Conservation (phyloP, 1,140 invertebrate genomes). For the Drosophila ironensis region DNA sequence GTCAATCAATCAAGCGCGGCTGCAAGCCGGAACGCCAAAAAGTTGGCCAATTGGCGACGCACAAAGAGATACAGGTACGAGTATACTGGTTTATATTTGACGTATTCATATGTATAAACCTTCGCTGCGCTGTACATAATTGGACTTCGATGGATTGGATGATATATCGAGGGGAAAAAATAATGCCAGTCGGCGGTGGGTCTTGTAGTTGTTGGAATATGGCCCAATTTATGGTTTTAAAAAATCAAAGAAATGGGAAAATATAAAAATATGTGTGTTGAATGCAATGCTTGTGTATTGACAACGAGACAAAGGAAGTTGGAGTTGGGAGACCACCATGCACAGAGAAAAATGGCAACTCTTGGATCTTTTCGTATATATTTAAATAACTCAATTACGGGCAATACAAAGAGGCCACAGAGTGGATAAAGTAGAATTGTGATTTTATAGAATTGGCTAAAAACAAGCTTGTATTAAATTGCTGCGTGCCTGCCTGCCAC, state of each 20-base stretch:
- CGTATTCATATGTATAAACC: slow-evolving; percentile 17
- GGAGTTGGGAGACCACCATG: slow-evolving; percentile 23
- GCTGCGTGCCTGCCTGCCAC: too few relatives aligned
- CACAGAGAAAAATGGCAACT: too few relatives aligned
- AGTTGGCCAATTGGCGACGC: slow-evolving; percentile 35
- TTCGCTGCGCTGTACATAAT: slow-evolving; percentile 39
- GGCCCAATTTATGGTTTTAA: slow-evolving; percentile 30
- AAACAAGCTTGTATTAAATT: too few relatives aligned
- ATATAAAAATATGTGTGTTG: slow-evolving; percentile 33
- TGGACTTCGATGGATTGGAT: slow-evolving; percentile 41
- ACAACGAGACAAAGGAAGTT: slow-evolving; percentile 49
- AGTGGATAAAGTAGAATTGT: too few relatives aligned
- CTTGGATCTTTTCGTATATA: too few relatives aligned
- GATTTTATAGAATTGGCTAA: too few relatives aligned
- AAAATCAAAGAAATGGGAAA: slow-evolving; percentile 8
- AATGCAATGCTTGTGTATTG: too few relatives aligned
- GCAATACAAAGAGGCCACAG: too few relatives aligned
- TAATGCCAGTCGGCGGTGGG: not conserved
- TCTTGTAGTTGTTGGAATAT: slow-evolving; percentile 12
- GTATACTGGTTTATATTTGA: too few relatives aligned
- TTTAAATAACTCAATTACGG: too few relatives aligned
- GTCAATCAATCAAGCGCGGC: slow-evolving; percentile 23
- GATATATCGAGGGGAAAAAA: slow-evolving; percentile 12
- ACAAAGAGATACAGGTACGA: slow-evolving; percentile 19
- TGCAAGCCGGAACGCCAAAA: slow-evolving; percentile 31